Conservation (phyloP, 2,888 invertebrate species). For the Anagyrus pseudococci region DNA sequence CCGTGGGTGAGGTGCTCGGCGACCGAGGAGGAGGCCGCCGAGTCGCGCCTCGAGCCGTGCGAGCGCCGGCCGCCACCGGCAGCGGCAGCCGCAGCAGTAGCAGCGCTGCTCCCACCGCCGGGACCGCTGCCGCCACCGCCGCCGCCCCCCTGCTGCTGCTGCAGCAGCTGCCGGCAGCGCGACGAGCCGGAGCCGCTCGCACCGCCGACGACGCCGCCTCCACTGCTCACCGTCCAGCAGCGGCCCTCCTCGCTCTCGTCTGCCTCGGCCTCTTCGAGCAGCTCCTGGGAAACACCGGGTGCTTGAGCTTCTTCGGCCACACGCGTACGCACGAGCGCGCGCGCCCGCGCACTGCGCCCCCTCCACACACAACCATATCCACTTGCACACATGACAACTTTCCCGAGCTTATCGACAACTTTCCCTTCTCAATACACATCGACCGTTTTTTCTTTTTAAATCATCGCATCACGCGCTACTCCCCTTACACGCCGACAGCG, state of each 20-base stretch:
- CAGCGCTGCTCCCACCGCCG: background rate
- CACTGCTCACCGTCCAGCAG: conserved; percentile 54
- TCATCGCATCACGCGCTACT: too few species aligned
- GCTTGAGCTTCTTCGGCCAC: conserved; percentile 28
- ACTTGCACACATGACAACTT: too few species aligned
- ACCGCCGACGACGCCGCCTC: conserved; percentile 17
- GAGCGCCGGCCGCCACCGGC: conserved; percentile 52
- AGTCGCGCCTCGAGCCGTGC: conserved; percentile 55
- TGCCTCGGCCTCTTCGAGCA: conserved; percentile 79
- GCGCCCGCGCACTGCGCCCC: too few species aligned
- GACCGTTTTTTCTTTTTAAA: too few species aligned
- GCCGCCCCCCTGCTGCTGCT: background rate
- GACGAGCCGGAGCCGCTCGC: conserved; percentile 6
- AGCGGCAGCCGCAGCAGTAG: conserved; percentile 32
- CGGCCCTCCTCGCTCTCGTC: conserved; percentile 68
- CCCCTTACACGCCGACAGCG: too few species aligned
- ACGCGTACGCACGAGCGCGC: background rate
- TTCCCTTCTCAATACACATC: too few species aligned
- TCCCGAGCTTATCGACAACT: too few species aligned
- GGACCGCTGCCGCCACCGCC: background rate
- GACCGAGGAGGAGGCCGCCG: conserved; percentile 62
- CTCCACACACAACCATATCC: too few species aligned
- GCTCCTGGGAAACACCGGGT: conserved; percentile 70
- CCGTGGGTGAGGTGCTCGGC: conserved; percentile 66
- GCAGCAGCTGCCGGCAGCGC: conserved; percentile 1